These are phyloP conservation scores for Tachuris rubrigastra DNA, from an alignment of 2,113 vertebrate genomes.

Conservation along the genomic window DNA sequence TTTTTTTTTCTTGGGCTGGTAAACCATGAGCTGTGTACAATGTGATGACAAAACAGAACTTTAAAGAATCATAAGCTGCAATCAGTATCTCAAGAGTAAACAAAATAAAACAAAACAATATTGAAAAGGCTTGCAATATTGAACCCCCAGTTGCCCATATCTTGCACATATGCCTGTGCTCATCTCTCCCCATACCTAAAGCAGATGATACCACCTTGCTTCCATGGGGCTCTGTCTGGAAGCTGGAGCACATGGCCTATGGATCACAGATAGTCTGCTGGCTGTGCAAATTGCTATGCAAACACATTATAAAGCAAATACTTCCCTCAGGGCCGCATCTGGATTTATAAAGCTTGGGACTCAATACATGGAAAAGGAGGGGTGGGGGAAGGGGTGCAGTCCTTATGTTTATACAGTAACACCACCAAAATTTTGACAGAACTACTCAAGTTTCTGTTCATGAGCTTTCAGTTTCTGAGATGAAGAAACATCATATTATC, in stretches of 20 bases:
- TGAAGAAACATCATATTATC: neutral
- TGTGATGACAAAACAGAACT: neutral
- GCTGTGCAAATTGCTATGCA: neutral
- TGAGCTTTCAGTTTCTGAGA: neutral
- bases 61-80: neutral
- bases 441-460: neutral
- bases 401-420: neutral
- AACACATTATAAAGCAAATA: neutral
- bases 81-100: neutral
- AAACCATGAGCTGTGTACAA: neutral
- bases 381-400: neutral
- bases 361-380: conserved; percentile 16
- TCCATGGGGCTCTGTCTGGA: neutral
- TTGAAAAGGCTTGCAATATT: neutral
- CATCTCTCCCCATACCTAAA: neutral
- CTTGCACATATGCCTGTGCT: neutral
- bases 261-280: neutral
- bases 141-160: neutral
- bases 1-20: neutral
- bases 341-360: neutral
- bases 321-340: neutral
- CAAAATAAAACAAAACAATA: neutral
- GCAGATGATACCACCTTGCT: neutral
- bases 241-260: fast-evolving
- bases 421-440: neutral